A percentile compares a stretch with the other conserved stretches of the same genome.
phyloP scores from a whole-genome alignment of 1,140 invertebrate species.

The Hetaerina americana region DNA sequence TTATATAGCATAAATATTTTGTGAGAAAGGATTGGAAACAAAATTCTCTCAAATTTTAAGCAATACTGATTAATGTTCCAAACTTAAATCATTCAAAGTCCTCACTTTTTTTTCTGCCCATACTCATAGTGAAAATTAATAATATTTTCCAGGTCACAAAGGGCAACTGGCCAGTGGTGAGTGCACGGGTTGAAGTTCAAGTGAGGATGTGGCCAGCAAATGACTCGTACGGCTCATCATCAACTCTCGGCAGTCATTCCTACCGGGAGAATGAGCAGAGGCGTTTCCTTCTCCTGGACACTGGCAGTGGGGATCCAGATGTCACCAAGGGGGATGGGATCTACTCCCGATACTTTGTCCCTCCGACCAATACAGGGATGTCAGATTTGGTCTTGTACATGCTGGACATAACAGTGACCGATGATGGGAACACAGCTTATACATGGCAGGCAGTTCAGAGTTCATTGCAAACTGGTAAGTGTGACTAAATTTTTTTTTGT shows the following conservation, averaged over 20 bases:
- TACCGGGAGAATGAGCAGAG: conserved; percentile 22
- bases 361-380: neutral
- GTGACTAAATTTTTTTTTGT: neutral
- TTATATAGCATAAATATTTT: no score
- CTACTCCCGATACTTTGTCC: conserved; percentile 43
- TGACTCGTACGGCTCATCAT: conserved; percentile 25
- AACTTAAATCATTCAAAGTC: no score
- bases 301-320: conserved; percentile 49
- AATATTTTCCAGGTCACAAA: conserved; percentile 33
- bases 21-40: no score
- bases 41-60: no score
- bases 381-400: neutral
- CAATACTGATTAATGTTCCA: no score
- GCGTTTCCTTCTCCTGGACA: conserved; percentile 39
- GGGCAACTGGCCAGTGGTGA: conserved; percentile 34
- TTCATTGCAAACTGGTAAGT: neutral
- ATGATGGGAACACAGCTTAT: conserved; percentile 30
- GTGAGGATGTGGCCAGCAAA: conserved; percentile 16
- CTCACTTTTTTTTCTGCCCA: no score
- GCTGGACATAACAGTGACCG: conserved; percentile 2
- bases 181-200: conserved; percentile 35
- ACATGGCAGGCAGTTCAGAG: conserved; percentile 20
- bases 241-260: conserved; percentile 26
- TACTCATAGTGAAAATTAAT: no score
- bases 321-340: conserved; percentile 48